These are phyloP conservation scores for Drosophila testacea DNA, from an alignment of 2,888 invertebrate genomes.

Conservation along the genomic window DNA sequence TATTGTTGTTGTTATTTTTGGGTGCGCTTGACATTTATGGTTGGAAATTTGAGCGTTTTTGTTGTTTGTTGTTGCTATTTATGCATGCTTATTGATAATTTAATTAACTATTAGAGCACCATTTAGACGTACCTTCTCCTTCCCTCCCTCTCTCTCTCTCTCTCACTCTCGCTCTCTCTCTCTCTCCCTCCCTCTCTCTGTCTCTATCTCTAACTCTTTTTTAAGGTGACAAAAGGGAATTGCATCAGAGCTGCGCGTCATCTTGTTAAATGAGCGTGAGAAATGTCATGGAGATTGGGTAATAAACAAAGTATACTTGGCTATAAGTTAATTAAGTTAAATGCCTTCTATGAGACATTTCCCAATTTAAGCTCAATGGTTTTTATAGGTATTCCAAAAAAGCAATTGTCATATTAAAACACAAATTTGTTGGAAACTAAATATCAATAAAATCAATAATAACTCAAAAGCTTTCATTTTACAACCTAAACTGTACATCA, in stretches of 20 bases:
- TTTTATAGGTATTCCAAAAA: not conserved
- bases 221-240: constrained; percentile 33
- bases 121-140: constrained; percentile 27
- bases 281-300: constrained; percentile 29
- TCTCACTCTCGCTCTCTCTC: too few species aligned
- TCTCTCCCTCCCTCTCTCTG: not conserved
- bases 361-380: not conserved
- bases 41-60: constrained; percentile 50
- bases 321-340: constrained; percentile 3
- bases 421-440: constrained; percentile 19
- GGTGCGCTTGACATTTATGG: constrained; percentile 68
- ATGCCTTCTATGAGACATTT: constrained; percentile 1
- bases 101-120: constrained; percentile 70
- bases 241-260: constrained; percentile 21
- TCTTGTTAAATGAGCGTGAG: constrained; percentile 34
- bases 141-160: not conserved
- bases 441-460: constrained; percentile 19
- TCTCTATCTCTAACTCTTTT: not conserved
- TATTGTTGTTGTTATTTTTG: constrained; percentile 39
- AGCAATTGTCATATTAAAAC: constrained; percentile 9
- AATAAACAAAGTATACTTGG: constrained; percentile 4
- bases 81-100: constrained; percentile 66
- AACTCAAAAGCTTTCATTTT: constrained; percentile 9
- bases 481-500: constrained; percentile 11
- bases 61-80: constrained; percentile 38